Percentiles rank a stretch among this genome's conserved stretches.
These are phyloP conservation scores for honey bee (Apis mellifera) DNA, from an alignment of 1,140 invertebrate species.

Conservation along the genomic window DNA sequence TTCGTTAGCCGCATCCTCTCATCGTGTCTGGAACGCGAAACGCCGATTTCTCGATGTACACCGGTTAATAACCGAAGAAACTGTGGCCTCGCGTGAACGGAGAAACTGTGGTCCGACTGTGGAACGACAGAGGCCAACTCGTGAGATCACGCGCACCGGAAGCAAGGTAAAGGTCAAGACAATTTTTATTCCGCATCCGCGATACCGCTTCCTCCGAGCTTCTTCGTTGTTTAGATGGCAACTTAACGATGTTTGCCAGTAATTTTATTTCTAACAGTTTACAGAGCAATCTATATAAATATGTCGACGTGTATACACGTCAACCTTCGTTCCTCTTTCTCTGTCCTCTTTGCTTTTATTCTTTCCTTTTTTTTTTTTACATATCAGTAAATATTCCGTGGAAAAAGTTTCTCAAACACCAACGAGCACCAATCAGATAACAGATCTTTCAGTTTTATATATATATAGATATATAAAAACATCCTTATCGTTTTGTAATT, in stretches of 20 bases:
- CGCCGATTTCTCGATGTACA: conserved; percentile 30
- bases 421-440: neutral
- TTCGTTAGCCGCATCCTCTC: conserved; percentile 46
- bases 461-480: neutral
- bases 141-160: neutral
- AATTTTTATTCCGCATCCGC: conserved; percentile 4
- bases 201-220: neutral
- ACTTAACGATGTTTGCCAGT: neutral
- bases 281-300: neutral
- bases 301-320: neutral
- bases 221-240: neutral
- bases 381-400: neutral
- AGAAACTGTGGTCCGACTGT: conserved; percentile 31
- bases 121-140: neutral
- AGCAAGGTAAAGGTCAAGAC: conserved; percentile 26
- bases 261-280: neutral
- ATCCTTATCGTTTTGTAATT: conserved; percentile 11
- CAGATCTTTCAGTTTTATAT: no score
- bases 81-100: conserved; percentile 12
- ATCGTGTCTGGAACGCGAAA: neutral
- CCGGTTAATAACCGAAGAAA: conserved; percentile 34
- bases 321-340: neutral
- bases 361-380: neutral
- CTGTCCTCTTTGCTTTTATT: neutral
- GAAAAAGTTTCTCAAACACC: neutral